Conservation (phyloP, 2,888 invertebrate genomes). For the Macrophya annulata region DNA sequence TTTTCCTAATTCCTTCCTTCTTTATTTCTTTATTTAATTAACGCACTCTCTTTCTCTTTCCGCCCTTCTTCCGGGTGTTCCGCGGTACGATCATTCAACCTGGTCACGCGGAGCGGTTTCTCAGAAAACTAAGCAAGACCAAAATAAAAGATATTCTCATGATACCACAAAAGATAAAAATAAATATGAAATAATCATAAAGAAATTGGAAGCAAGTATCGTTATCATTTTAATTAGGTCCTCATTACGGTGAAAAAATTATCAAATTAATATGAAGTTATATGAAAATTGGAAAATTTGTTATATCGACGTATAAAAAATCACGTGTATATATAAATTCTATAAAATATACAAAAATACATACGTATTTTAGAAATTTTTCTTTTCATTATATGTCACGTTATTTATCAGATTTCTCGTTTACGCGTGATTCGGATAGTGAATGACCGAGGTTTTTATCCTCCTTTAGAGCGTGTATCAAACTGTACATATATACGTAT, state of each 20-base stretch:
- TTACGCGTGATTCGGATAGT: too few relatives aligned
- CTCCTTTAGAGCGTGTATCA: too few relatives aligned
- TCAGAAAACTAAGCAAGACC: neutral
- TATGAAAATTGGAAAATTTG: too few relatives aligned
- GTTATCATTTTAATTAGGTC: neutral
- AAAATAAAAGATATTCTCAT: neutral
- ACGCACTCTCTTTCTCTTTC: conserved; percentile 6
- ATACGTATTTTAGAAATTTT: too few relatives aligned
- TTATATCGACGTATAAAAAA: too few relatives aligned
- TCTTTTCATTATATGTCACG: too few relatives aligned
- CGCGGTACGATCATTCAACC: conserved; percentile 21
- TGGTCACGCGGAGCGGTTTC: conserved; percentile 10
- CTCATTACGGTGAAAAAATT: neutral
- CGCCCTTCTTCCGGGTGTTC: neutral
- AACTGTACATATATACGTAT: neutral
- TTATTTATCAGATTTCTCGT: too few relatives aligned
- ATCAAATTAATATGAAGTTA: too few relatives aligned
- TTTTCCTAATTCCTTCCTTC: too few relatives aligned
- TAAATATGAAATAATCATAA: neutral
- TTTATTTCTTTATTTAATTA: neutral
- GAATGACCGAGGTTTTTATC: too few relatives aligned
- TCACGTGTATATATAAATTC: too few relatives aligned
- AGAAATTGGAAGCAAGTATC: neutral
- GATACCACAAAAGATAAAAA: neutral
- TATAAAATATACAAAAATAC: too few relatives aligned